These are phyloP conservation scores for Tetrao urogallus DNA, from an alignment of 2,113 vertebrate species.

Conservation along the genomic window DNA sequence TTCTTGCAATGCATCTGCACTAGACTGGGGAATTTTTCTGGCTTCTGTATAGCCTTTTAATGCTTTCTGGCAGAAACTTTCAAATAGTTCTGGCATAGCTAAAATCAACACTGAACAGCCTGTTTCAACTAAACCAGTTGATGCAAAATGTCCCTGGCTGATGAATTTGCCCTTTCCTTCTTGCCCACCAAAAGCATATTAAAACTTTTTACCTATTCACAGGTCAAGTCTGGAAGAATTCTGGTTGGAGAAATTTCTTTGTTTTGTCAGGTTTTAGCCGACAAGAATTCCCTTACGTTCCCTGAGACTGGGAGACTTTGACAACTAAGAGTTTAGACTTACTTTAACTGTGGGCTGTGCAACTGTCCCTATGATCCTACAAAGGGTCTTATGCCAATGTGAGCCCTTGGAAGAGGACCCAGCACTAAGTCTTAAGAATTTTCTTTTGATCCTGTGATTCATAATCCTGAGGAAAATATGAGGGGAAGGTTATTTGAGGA, in stretches of 20 bases:
- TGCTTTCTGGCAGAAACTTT: background rate
- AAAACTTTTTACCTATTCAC: background rate
- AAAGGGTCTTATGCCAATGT: background rate
- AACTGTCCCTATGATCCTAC: background rate
- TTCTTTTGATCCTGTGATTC: background rate
- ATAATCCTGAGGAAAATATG: background rate
- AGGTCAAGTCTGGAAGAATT: background rate
- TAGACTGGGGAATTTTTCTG: background rate
- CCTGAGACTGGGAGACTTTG: background rate
- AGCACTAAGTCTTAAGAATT: background rate
- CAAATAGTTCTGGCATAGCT: background rate
- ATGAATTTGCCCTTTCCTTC: background rate
- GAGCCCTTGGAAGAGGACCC: background rate
- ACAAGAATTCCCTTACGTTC: background rate
- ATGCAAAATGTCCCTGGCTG: background rate
- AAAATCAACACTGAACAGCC: background rate
- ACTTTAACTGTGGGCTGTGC: background rate
- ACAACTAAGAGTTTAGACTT: background rate
- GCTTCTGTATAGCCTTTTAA: background rate
- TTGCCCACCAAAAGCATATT: background rate
- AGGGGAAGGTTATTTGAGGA: background rate
- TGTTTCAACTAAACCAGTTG: background rate
- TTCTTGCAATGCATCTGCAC: background rate
- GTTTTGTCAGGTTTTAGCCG: constrained; percentile 1
- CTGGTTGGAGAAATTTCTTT: constrained; percentile 9